Conservation (phyloP, 2,113 vertebrate genomes). For the Myodes glareolus region DNA sequence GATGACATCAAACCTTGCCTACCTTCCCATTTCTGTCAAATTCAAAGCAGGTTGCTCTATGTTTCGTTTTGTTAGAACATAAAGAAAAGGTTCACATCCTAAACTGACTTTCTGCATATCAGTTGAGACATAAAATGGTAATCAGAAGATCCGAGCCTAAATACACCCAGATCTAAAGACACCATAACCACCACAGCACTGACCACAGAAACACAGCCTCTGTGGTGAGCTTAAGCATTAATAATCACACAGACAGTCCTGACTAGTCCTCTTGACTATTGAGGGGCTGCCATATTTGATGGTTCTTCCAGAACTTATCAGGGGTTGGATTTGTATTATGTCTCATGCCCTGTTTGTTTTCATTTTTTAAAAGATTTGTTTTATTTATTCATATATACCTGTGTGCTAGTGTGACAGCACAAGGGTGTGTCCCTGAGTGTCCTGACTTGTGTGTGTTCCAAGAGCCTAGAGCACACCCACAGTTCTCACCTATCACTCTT, state of each 20-base stretch:
- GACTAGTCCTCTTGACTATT: not conserved
- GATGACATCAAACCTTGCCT: not conserved
- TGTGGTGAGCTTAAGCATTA: constrained; percentile 29
- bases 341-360: not conserved
- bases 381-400: not conserved
- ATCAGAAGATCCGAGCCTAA: not conserved
- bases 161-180: constrained; percentile 1
- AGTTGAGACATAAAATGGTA: not conserved
- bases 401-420: not conserved
- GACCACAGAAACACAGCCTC: not conserved
- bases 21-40: not conserved
- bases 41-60: not conserved
- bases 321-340: not conserved
- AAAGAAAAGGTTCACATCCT: not conserved
- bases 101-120: not conserved
- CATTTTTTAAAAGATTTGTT: not conserved
- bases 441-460: not conserved
- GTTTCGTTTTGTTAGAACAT: constrained; percentile 6
- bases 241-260: constrained; percentile 28
- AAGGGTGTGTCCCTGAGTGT: not conserved
- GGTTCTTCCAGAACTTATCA: not conserved
- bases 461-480: not conserved
- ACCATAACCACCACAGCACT: not conserved
- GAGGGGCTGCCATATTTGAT: constrained; percentile 28
- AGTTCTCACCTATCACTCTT: not conserved